Evolutionary conservation across 1,140 invertebrate species (phyloP), one percentile per base, ranked within the genome.

Genomic region (Drosophila burlai): DNA sequence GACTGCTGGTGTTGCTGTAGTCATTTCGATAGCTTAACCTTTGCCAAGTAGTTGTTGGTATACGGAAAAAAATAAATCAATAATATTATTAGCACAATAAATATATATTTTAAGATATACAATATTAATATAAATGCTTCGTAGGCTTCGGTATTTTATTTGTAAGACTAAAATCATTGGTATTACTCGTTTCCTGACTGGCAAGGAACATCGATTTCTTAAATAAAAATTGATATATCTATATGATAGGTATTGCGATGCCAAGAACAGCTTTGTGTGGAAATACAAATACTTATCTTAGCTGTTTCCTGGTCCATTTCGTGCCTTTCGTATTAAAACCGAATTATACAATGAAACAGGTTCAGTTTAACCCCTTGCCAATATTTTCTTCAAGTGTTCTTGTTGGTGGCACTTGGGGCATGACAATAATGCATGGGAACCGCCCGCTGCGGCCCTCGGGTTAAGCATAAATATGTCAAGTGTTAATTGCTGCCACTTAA

Each of bases 401-500:
- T 80, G 66, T 24, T 73, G 55, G 43, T 62, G 63, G 59, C 34
- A 57, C 49, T 57, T 36, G 26, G 61, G 65, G 81, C 76, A 76
- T 61, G 81, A 50, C 45, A 66, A 84, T 84, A 73, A 80, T 84
- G 81, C 67, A 84, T 71, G 76, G 61, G 24, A 62, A 38, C 58
- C 71, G 76, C 81, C 64, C 60, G 80, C 69, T 87, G 66, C 63
- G 69, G 80, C 80, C 76, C 74, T 60, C 49, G 77, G 84, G 62
- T 80, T 69, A 76, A 80, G 85, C 85, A 89, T 89, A 89, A 90
- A 89, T 89, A 89, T 89, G 85, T 91, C 86, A 91, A 90, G 85
- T 90, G 85, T 90, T 90, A 90, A 90, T 90, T 90, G 86, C 78
- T 82, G 85, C 81, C 85, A 90, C 85, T 90, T 90, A 91, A 91